A percentile compares a stretch with the other conserved stretches of the same genome.
phyloP scores from a whole-genome alignment of 2,113 vertebrate genomes.

The Cariama cristata region DNA sequence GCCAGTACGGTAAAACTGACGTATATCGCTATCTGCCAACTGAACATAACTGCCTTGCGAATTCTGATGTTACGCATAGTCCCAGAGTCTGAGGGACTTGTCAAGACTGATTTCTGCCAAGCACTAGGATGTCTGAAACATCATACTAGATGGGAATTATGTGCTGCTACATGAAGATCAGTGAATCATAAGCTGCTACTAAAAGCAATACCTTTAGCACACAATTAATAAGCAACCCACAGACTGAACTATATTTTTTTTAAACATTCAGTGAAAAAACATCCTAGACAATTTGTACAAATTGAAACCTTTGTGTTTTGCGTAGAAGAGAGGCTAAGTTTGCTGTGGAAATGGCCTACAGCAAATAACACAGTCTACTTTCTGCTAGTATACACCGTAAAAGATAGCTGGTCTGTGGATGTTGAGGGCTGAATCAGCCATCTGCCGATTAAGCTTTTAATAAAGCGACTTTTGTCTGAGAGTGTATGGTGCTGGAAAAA shows the following conservation, averaged over 20 bases:
- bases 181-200: neutral
- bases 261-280: neutral
- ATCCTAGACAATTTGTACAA: neutral
- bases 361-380: neutral
- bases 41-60: neutral
- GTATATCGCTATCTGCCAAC: neutral
- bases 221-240: neutral
- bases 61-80: neutral
- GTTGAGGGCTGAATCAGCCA: neutral
- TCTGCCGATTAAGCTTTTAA: neutral
- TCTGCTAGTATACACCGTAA: neutral
- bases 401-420: neutral
- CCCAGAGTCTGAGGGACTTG: neutral
- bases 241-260: neutral
- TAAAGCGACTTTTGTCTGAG: neutral
- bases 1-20: neutral
- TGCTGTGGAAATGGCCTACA: neutral
- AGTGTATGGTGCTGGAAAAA: neutral
- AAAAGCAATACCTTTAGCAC: neutral
- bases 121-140: neutral
- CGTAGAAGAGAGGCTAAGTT: neutral
- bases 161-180: neutral
- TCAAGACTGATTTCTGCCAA: slow-evolving; percentile 6
- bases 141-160: neutral
- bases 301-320: neutral